phyloP scores from a whole-genome alignment of 1,140 invertebrate genomes.

The Mizuhopecten yessoensis region DNA sequence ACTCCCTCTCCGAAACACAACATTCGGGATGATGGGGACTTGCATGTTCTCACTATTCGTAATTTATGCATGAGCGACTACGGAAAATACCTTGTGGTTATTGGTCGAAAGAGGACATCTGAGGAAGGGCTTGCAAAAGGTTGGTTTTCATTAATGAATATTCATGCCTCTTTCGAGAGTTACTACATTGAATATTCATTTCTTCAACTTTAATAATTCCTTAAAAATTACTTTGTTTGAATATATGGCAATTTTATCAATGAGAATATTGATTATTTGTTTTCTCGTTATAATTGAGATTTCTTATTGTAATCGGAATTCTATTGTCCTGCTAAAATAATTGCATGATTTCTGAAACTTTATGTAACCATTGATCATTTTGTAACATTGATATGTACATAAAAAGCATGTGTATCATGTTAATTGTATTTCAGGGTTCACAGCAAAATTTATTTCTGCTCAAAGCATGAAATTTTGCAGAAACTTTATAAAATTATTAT shows the following conservation, averaged over 20 bases:
- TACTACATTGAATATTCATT: neutral
- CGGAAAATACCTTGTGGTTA: conserved; percentile 74
- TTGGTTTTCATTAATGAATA: conserved; percentile 60
- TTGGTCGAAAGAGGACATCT: conserved; percentile 71
- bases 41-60: conserved; percentile 75
- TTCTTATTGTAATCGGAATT: neutral
- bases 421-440: neutral
- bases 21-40: conserved; percentile 67
- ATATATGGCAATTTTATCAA: neutral
- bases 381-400: neutral
- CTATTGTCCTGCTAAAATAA: neutral
- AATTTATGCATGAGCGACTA: conserved; percentile 74
- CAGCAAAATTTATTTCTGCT: neutral
- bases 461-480: neutral
- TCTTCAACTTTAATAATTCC: neutral
- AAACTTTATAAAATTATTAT: neutral
- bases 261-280: too few relatives aligned
- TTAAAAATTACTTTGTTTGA: neutral
- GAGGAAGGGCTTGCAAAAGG: conserved; percentile 65
- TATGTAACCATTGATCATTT: neutral
- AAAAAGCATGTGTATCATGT: neutral
- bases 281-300: neutral
- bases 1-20: conserved; percentile 71
- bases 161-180: neutral
- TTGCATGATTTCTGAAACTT: neutral